Base-by-base conservation (phyloP, 2,888 invertebrate genomes). In the Lithophane socia region DNA sequence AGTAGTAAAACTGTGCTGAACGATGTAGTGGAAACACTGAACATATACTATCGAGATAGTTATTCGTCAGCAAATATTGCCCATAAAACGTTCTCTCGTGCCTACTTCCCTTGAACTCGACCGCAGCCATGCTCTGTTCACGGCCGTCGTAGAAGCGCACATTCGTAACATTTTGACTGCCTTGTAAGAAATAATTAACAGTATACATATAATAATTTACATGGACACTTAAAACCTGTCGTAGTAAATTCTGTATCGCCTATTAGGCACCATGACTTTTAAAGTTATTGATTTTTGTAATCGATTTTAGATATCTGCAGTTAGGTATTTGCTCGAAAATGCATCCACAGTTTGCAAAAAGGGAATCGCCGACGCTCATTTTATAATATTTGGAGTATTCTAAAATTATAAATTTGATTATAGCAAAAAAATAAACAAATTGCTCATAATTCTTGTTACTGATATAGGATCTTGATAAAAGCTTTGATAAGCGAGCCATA, bases 101-200 rank as follows among this genome's bases (percentile, higher is more conserved):
- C 86, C 80, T 84, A 82, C 85, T 90, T 88, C 84, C 92, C 92
- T 92, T 92, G 92, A 92, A 92, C 92, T 91, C 91, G 89, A 90
- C 92, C 92, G 89, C 87, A 80, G 49, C 68, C 77, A 72, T 72
- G 69, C 66, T 68, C 70, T 86, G 87, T 88, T 91, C 90, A 90
- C 84, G 90, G 90, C 82, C 90, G 74, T 67, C 79, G 61, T 76
- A 72, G 81, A 73, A 83, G 64, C 69, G 64, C 77, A 76, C 73
- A 83, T 78, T 84, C 77, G 60, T 80, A 79, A 73, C 29, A 75
- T 79, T 80, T 81, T 78, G 67, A 83, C 81, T 79, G 64, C 70
- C 79, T 69, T 68, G 54, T 79, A 72, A 80, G 68, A 83, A 82
- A 83, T 74, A 86, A 82, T 78, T 86, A 87, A 82, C 77, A 81